Base-by-base conservation (phyloP, 2,113 vertebrate species). In the Ciconia stormi region DNA sequence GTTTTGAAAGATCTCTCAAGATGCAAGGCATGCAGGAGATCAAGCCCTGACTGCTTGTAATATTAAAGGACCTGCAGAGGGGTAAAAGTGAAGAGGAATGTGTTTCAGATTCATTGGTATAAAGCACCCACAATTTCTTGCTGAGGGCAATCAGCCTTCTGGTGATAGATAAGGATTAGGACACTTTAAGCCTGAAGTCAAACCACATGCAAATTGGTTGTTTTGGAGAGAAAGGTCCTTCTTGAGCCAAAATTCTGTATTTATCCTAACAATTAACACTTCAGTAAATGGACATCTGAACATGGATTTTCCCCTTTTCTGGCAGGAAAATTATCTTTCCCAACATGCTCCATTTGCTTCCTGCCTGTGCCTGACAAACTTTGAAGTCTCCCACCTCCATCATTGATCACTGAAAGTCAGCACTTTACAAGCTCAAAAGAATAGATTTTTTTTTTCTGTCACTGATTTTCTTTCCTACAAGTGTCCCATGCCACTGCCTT, bases 201-300 rank as follows among this genome's bases (percentile, higher is more conserved):
- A 72, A 63, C 20, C 67, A 73, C 16, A 65, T 55, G 20, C 82
- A 93, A 89, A 76, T 59, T 94, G 26, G 55, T 82, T 95, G 23
- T 78, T 96, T 89, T 89, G 90, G 59, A 89, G 52, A 61, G 63
- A 90, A 87, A 53, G 21, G 14, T 30, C n/a, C 65, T 89, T 82
- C 88, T 77, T 6, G 71, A 89, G 65, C 87, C 76, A 95, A 95
- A 73, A 66, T 32, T 96, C 32, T 42, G 15, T 93, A 59, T 90
- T 97, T 96, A 63, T 73, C 17, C 47, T 96, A 73, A 67, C 53
- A 90, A 84, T 81, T 87, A 84, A 55, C 52, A 63, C 80, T 89
- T 65, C 44, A 59, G 19, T 62, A 72, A 79, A 70, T 47, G 61
- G 21, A 47, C 21, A 78, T 79, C 55, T 47, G 27, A 74, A 70